phyloP scores from a whole-genome alignment of 2,113 vertebrate species.

The Hyla sarda region DNA sequence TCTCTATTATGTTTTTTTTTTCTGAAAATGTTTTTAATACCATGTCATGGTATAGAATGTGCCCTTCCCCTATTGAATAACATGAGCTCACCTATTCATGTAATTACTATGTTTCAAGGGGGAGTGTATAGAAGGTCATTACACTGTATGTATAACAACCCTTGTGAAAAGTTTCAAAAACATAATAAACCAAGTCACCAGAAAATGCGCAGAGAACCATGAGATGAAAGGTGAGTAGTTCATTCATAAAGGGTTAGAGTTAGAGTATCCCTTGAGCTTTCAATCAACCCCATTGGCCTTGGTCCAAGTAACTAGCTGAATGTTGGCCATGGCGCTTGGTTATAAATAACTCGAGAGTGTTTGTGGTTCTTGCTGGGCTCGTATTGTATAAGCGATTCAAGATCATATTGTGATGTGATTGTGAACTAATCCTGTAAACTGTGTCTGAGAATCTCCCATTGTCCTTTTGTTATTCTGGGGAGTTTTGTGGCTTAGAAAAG shows the following conservation, averaged over 20 bases:
- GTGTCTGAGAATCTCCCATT: conserved; percentile 50
- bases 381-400: conserved; percentile 29
- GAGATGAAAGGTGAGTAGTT: conserved; percentile 22
- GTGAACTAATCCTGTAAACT: conserved; percentile 44
- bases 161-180: conserved; percentile 32
- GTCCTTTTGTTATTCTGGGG: conserved; percentile 50
- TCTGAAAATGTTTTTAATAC: background rate
- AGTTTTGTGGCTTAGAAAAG: conserved; percentile 43
- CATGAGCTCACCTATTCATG: conserved; percentile 18
- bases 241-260: conserved; percentile 31
- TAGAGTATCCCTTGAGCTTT: conserved; percentile 18
- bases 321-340: conserved; percentile 2
- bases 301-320: background rate
- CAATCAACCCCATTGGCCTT: background rate
- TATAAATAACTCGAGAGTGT: conserved; percentile 43
- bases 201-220: conserved; percentile 14
- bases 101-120: conserved; percentile 39
- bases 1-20: background rate
- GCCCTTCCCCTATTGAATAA: conserved; percentile 11
- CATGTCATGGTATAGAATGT: background rate
- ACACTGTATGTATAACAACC: background rate
- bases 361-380: conserved; percentile 25
- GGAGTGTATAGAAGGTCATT: background rate
- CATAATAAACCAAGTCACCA: conserved; percentile 3
- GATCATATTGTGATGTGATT: conserved; percentile 44